phyloP scores from a whole-genome alignment of 1,140 invertebrate genomes.

The Drosophila murphyi region DNA sequence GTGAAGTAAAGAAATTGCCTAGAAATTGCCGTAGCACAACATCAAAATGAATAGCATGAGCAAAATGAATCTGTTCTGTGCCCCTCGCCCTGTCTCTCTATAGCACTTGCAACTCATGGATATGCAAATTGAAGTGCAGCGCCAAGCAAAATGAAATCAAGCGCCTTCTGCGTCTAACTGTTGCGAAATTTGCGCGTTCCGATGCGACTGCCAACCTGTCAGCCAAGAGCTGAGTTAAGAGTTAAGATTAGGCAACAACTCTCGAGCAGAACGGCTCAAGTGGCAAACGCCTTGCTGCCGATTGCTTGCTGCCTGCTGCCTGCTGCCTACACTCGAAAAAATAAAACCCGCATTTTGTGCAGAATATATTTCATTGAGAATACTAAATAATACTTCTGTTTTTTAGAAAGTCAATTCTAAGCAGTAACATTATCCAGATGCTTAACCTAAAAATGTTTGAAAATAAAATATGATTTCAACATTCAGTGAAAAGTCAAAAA shows the following conservation, averaged over 20 bases:
- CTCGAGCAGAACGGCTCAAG: conserved; percentile 32
- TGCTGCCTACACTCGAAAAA: neutral
- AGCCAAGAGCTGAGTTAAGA: neutral
- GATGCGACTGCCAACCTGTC: conserved; percentile 17
- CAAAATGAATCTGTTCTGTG: conserved; percentile 23
- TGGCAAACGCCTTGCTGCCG: conserved; percentile 23
- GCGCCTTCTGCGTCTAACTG: conserved; percentile 31
- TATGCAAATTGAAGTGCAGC: conserved; percentile 51
- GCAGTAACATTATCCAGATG: too few species aligned
- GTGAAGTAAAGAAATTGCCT: conserved; percentile 27
- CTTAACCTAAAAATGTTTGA: too few species aligned
- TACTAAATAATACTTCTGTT: too few species aligned
- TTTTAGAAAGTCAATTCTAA: too few species aligned
- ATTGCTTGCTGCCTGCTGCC: neutral
- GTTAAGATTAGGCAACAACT: conserved; percentile 12
- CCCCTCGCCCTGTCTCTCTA: neutral
- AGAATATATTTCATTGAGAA: neutral
- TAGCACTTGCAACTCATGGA: conserved; percentile 5
- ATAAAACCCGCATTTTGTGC: neutral
- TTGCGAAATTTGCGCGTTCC: conserved; percentile 30
- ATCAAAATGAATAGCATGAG: conserved; percentile 32
- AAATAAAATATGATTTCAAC: too few species aligned
- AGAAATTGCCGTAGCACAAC: conserved; percentile 28
- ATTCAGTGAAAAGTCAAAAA: too few species aligned
- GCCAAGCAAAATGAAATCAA: conserved; percentile 41